A percentile compares a stretch with the other conserved stretches of the same genome.
Evolutionary conservation across 2,113 vertebrate genomes (phyloP).

Genomic region (Apeltes quadracus): DNA sequence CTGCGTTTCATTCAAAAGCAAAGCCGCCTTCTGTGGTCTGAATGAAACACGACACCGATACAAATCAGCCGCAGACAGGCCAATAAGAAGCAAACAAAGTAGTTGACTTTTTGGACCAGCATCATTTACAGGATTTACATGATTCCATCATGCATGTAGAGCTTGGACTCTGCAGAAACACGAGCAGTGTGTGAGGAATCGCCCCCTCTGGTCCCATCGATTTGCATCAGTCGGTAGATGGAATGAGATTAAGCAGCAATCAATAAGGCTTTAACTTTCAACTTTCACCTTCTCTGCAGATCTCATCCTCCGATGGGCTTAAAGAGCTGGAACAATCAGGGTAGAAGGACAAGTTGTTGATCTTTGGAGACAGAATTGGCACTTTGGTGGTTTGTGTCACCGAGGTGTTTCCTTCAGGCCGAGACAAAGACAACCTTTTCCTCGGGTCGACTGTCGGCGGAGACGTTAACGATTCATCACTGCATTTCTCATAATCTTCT

Average conservation of each 20-base stretch:
- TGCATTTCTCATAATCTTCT: too few relatives aligned
- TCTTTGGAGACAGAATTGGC: slow-evolving; percentile 37
- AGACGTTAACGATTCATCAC: too few relatives aligned
- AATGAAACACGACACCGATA: too few relatives aligned
- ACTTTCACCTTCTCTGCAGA: slow-evolving; percentile 57
- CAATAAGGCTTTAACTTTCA: slow-evolving; percentile 60
- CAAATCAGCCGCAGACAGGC: neutral
- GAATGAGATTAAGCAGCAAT: slow-evolving; percentile 58
- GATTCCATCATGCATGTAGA: slow-evolving; percentile 32
- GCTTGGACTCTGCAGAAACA: slow-evolving; percentile 10
- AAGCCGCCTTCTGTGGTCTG: neutral
- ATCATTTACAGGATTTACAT: slow-evolving; percentile 23
- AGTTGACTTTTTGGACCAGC: neutral
- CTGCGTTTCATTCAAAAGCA: neutral
- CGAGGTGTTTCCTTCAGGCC: too few relatives aligned
- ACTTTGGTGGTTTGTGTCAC: slow-evolving; percentile 40
- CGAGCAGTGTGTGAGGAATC: slow-evolving; percentile 11
- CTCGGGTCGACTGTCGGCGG: too few relatives aligned
- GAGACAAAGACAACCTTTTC: too few relatives aligned
- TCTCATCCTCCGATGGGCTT: slow-evolving; percentile 10
- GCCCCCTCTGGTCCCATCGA: slow-evolving; percentile 37
- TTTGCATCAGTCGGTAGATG: slow-evolving; percentile 45
- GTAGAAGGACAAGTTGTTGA: neutral
- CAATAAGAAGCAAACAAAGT: neutral
- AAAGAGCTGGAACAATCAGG: neutral